A percentile compares a stretch with the other conserved stretches of the same genome.
phyloP scores from a whole-genome alignment of 2,797 vertebrate genomes.

The Eremophila alpestris region DNA sequence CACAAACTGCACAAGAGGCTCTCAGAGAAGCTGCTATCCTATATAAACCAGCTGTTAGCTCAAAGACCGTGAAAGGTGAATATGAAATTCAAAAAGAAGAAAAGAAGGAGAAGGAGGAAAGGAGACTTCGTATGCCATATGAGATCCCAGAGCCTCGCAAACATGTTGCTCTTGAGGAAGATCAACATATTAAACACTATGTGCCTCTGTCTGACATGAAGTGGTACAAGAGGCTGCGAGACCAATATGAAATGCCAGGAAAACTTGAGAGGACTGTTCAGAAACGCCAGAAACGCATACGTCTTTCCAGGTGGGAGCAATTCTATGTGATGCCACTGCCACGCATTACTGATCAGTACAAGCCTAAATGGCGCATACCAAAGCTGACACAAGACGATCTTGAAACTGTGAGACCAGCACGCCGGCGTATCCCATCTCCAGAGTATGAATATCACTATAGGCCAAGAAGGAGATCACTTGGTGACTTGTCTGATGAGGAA shows the following conservation, averaged over 20 bases:
- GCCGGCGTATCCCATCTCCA: conserved; percentile 87
- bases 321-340: conserved; percentile 97
- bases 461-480: conserved; percentile 90
- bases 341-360: conserved; percentile 95
- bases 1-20: conserved; percentile 90
- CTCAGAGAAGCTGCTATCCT: conserved; percentile 92
- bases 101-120: conserved; percentile 91
- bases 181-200: conserved; percentile 93
- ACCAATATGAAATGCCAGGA: conserved; percentile 97
- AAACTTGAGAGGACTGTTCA: conserved; percentile 90
- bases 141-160: conserved; percentile 88
- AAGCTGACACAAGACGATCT: conserved; percentile 92
- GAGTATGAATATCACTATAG: conserved; percentile 87
- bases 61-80: conserved; percentile 91
- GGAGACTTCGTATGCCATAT: conserved; percentile 93
- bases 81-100: conserved; percentile 88
- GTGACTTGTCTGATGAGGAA: conserved; percentile 95
- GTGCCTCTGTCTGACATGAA: conserved; percentile 98
- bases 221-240: conserved; percentile 96
- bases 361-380: conserved; percentile 91
- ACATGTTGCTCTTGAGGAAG: conserved; percentile 85
- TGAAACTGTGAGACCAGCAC: conserved; percentile 94
- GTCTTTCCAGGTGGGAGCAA: conserved; percentile 97
- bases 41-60: conserved; percentile 92
- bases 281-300: conserved; percentile 95